Conservation (phyloP, 2,113 vertebrate species). For the Isichthys henryi region DNA sequence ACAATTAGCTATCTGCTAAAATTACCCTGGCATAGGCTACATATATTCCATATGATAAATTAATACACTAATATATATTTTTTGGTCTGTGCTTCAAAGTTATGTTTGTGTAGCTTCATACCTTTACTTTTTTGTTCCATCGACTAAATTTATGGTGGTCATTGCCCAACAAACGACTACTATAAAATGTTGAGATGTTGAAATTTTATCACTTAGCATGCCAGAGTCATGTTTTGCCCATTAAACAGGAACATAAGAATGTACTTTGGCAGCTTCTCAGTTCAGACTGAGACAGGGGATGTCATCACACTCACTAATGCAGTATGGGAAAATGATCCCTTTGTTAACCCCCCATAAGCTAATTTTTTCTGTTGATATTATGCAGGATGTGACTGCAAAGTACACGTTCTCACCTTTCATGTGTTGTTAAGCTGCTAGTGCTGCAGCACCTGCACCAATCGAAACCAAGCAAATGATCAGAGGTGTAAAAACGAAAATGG, state of each 20-base stretch:
- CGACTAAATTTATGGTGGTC: constrained; percentile 5
- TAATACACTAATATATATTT: background rate
- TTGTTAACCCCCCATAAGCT: constrained; percentile 1
- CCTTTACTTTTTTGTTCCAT: background rate
- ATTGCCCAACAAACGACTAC: background rate
- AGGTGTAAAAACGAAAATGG: background rate
- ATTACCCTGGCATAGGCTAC: background rate
- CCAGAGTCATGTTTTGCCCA: constrained; percentile 14
- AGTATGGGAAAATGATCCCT: background rate
- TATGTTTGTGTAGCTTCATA: background rate
- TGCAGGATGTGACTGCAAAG: background rate
- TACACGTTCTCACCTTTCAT: background rate
- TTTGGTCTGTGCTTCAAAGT: background rate
- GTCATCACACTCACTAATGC: constrained; percentile 4
- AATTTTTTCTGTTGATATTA: background rate
- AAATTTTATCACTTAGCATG: constrained; percentile 15
- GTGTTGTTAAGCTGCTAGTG: background rate
- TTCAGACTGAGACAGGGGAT: constrained; percentile 2
- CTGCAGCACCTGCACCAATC: background rate
- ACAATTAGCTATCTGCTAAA: background rate
- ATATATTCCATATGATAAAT: background rate
- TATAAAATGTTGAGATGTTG: constrained; percentile 7
- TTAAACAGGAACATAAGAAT: constrained; percentile 9
- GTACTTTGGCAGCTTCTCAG: background rate
- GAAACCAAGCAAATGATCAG: background rate